Evolutionary conservation across 2,888 invertebrate species (phyloP), one percentile per base, ranked within the genome.

Genomic region (Antitype chi): DNA sequence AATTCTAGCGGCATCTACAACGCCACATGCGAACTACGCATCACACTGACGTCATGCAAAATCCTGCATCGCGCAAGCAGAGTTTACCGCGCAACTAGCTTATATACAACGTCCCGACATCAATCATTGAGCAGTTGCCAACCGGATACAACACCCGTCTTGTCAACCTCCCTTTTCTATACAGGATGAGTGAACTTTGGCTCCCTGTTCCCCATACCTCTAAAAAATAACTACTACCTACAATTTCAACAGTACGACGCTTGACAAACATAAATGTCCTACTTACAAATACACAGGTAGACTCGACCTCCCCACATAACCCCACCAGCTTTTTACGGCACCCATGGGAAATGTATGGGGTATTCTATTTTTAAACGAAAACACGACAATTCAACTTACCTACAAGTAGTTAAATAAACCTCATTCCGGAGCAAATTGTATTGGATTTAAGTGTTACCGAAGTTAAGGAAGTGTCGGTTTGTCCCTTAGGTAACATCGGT

Each of bases 221-320:
- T 17, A 17, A 49, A 59, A 59, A 49, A 5, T 15, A 49, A 49
- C 38, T 43, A 25, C 63, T 38, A 5, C 11, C 28, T 28, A 15
- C 9, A 49, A 68, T 47, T 38, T 25, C 17, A 66, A 60, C 13
- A 47, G n/a, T 47, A 55, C 53, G 28, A n/a, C 8, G 6, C 13
- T 52, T 20, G 55, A 57, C 25, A 57, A 28, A 57, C n/a, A 32
- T n/a, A 53, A 67, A 53, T 66, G 52, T 57, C 43, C 57, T 25
- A 67, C n/a, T 67, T 59, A 70, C 60, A 74, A 49, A 32, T 66
- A 38, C 52, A 62, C 60, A 74, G 53, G 67, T 67, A 66, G 9
- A 49, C n/a, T 6, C 60, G 83, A 85, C 66, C 82, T 68, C 59
- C 49, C 67, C 57, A 67, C 71, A 70, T 75, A 74, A 80, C 85